phyloP scores from a whole-genome alignment of 2,797 vertebrate genomes.

The Luscinia luscinia region DNA sequence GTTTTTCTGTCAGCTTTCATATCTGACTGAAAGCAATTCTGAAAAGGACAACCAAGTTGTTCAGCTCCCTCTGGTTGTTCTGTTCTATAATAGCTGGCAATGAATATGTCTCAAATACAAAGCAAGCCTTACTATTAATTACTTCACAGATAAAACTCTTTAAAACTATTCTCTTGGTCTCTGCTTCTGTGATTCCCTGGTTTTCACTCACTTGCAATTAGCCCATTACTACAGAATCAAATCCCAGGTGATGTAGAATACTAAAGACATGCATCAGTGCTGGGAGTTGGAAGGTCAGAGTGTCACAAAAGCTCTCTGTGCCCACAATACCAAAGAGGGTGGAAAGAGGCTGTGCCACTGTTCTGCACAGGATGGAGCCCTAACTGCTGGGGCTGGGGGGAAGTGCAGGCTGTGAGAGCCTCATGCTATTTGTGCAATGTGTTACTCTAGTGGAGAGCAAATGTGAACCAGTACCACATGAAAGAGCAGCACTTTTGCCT shows the following conservation, averaged over 20 bases:
- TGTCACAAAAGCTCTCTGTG: not conserved
- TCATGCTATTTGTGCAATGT: not conserved
- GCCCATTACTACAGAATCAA: not conserved
- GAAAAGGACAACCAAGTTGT: constrained; percentile 19
- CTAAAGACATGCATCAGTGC: fast-evolving
- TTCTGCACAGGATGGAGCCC: not conserved
- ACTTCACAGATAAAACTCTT: not conserved
- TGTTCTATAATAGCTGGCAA: not conserved
- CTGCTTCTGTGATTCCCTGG: not conserved
- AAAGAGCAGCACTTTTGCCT: not conserved
- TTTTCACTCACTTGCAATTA: not conserved
- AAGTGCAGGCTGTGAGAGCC: not conserved
- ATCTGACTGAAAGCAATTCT: constrained; percentile 12
- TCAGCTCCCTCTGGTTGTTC: constrained; percentile 4
- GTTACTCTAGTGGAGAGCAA: not conserved
- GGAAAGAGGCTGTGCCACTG: not conserved
- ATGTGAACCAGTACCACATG: constrained; percentile 15
- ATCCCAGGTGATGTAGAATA: not conserved
- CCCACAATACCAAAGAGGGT: not conserved
- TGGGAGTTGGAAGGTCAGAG: not conserved
- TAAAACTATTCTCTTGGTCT: not conserved
- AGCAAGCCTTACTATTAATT: not conserved
- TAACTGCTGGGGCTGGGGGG: not conserved
- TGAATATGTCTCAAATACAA: not conserved
- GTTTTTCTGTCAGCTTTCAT: constrained; percentile 32